These are phyloP conservation scores for Hemistola chrysoprasaria DNA, from an alignment of 2,888 invertebrate genomes.

Conservation along the genomic window DNA sequence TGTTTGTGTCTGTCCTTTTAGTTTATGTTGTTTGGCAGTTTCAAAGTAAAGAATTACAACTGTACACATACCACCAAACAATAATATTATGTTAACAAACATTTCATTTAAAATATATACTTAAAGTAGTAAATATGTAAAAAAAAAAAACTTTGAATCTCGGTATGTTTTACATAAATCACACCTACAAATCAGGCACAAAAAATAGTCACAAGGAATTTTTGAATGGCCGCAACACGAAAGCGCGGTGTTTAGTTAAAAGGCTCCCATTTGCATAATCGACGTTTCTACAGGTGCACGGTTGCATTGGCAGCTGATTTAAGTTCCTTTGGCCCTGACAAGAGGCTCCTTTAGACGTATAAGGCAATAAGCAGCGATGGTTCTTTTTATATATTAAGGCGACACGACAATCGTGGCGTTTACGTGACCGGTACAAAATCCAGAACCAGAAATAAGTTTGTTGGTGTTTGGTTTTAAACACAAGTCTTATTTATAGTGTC, in stretches of 20 bases:
- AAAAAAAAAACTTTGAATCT: not conserved
- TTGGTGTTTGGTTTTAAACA: constrained; percentile 11
- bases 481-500: too few relatives aligned
- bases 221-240: constrained; percentile 51
- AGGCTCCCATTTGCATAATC: constrained; percentile 75
- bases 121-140: too few relatives aligned
- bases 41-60: too few relatives aligned
- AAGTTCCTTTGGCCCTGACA: constrained; percentile 64
- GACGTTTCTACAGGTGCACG: constrained; percentile 77
- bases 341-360: constrained; percentile 61
- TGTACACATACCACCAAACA: too few relatives aligned
- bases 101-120: too few relatives aligned
- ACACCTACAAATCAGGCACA: constrained; percentile 11
- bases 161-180: not conserved
- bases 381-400: constrained; percentile 66
- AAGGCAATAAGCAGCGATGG: constrained; percentile 63
- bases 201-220: constrained; percentile 38
- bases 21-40: too few relatives aligned
- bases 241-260: constrained; percentile 67
- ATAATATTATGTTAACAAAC: too few relatives aligned
- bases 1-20: too few relatives aligned
- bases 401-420: constrained; percentile 42
- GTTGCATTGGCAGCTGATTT: constrained; percentile 69
- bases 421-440: constrained; percentile 27
- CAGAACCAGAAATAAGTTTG: constrained; percentile 25